Evolutionary conservation across 1,140 invertebrate genomes (phyloP), one percentile per base, ranked within the genome.

Genomic region (Scaptomyza montana): DNA sequence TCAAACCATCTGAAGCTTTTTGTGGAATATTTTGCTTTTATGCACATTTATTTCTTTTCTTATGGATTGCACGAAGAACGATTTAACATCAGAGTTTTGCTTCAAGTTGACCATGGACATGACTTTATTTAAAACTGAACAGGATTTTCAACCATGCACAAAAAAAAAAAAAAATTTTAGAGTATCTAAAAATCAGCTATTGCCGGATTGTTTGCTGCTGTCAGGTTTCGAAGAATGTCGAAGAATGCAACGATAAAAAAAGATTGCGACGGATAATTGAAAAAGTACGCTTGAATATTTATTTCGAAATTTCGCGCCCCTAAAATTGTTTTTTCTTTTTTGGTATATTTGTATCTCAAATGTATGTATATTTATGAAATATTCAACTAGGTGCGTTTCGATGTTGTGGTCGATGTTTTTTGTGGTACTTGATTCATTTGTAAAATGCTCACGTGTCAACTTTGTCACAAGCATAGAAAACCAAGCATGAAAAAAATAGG

Each of bases 401-500:
- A 56, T 81, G 43, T 64, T 72, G 49, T 55, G 57, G 30, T 46
- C 59, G 25, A 56, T 76, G 16, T 66, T 60, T 19, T 49, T 28
- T 25, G 16, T 61, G 33, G 13, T 49, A 19, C 41, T 64, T 25
- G 25, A 30, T 33, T 71, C 28, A 61, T 87, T 87, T 74, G 78
- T 84, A 87, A 87, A 80, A 78, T 68, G 61, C 80, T 89, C 84
- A 87, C 84, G 82, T 74, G 84, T 54, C 65, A 64, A 59, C 51
- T 51, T 50, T 45, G 69, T 55, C 60, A 41, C 46, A 41, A 68
- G 61, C 68, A 70, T 82, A 61, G 76, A 84, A 62, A 79, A 61
- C n/a, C 43, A 64, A 25, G 19, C 53, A 61, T 63, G 60, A 66
- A 56, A 51, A 54, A 59, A 59, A 56, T 43, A 43, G 30, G 3